phyloP scores from a whole-genome alignment of 1,140 invertebrate species.

The Camponotus floridanus region DNA sequence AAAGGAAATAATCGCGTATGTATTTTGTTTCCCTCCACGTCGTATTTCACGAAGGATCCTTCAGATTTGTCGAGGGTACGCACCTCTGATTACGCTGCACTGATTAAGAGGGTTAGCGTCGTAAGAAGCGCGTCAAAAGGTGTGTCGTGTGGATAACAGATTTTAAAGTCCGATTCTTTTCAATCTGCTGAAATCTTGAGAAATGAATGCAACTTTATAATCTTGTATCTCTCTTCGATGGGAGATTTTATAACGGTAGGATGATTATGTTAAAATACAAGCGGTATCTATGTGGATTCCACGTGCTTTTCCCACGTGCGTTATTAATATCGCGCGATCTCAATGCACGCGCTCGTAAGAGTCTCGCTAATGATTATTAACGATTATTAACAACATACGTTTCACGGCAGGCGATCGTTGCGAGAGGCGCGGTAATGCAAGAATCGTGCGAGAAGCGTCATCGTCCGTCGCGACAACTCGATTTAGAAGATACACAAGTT shows the following conservation, averaged over 20 bases:
- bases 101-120: not conserved
- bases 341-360: not conserved
- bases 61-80: not conserved
- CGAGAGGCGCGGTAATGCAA: slow-evolving; percentile 63
- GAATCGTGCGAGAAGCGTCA: slow-evolving; percentile 64
- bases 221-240: not conserved
- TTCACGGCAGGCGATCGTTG: slow-evolving; percentile 70
- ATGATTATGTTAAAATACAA: slow-evolving; percentile 27
- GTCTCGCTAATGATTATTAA: slow-evolving; percentile 57
- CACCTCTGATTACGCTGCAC: not conserved
- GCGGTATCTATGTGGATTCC: not conserved
- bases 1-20: slow-evolving; percentile 56
- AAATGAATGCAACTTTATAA: not conserved
- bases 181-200: no score
- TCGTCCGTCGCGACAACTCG: slow-evolving; percentile 67
- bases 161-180: not conserved
- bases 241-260: not conserved
- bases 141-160: not conserved
- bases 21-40: slow-evolving; percentile 23
- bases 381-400: slow-evolving; percentile 57
- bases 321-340: slow-evolving; percentile 49
- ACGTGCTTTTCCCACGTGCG: not conserved
- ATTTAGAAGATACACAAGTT: slow-evolving; percentile 71
- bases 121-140: no score
- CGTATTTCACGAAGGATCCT: slow-evolving; percentile 21